Evolutionary conservation across 2,113 vertebrate species (phyloP), one percentile per base, ranked within the genome.

Genomic region (Oncorhynchus kisutch): DNA sequence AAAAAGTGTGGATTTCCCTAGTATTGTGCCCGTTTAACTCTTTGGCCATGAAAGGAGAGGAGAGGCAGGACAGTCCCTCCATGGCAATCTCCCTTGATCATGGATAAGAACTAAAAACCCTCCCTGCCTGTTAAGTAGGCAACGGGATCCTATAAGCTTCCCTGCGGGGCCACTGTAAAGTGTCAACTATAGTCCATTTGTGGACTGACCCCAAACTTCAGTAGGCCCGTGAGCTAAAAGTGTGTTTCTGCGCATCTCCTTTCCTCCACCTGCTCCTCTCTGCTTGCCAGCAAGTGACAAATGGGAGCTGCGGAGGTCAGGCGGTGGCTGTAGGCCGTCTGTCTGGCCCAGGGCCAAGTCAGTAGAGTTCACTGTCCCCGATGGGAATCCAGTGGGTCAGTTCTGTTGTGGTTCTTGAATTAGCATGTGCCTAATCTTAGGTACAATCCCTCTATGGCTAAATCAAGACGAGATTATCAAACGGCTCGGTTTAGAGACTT

Each of bases 1-100:
- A 83, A 88, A 88, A 89, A 85, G 75, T 78, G 80, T 86, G 84
- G 89, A 89, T 88, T 85, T 80, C 82, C 81, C 81, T 49, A 11
- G 49, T 74, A 67, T n/a, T 65, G 49, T 59, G 70, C 1, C 13
- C 9, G 13, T 70, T 70, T 70, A 22, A 48, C 68, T 12, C 68
- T 5, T 24, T 67, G n/a, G n/a, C 24, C 68, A 13, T 13, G 22
- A 49, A 48, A 48, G 13, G 8, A 49, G 22, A 12, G 39, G 16
- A 54, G 51, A 4, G 14, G 14, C 51, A 54, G 12, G 51, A 54
- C 51, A n/a, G 45, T 70, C 45, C 45, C 45, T 45, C 39, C 39
- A 45, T 45, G 45, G 45, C 68, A 70, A 48, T 51, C 39, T 48
- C 34, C n/a, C 34, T 20, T 48, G 68, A 48, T 49, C 68, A 24